A percentile compares a stretch with the other conserved stretches of the same genome.
Evolutionary conservation across 2,113 vertebrate species (phyloP).

Genomic region (Pavo muticus): DNA sequence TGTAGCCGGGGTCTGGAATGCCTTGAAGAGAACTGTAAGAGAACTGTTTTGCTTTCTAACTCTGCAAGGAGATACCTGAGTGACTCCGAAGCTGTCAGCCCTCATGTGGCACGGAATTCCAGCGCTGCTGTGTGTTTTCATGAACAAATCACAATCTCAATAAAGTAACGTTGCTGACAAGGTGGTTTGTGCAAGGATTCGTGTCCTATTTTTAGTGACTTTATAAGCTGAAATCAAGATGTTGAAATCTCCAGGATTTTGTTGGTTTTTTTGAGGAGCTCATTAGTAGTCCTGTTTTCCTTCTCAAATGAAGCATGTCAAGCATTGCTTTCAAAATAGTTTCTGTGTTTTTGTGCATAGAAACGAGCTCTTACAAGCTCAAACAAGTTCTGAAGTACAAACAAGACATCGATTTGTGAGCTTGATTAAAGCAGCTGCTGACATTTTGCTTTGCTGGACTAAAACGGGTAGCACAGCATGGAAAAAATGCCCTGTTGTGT

Average conservation of each 20-base stretch:
- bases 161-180: background rate
- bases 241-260: conserved; percentile 6
- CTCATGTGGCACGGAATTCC: background rate
- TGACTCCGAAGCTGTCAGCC: background rate
- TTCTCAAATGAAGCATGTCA: conserved; percentile 5
- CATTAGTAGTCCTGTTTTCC: conserved; percentile 20
- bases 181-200: conserved; percentile 26
- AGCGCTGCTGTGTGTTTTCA: accelerated
- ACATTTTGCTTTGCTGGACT: conserved; percentile 18
- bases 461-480: conserved; percentile 5
- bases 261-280: background rate
- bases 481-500: conserved; percentile 20
- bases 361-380: background rate
- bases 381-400: background rate
- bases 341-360: conserved; percentile 2
- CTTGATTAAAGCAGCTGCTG: conserved; percentile 6
- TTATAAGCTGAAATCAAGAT: conserved; percentile 1
- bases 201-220: conserved; percentile 20
- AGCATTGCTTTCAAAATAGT: conserved; percentile 21
- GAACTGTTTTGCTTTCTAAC: background rate
- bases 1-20: background rate
- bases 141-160: background rate
- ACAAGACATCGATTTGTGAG: background rate
- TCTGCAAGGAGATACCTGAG: background rate
- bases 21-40: background rate